phyloP scores from a whole-genome alignment of 2,113 vertebrate species.

The Tragelaphus scriptus region DNA sequence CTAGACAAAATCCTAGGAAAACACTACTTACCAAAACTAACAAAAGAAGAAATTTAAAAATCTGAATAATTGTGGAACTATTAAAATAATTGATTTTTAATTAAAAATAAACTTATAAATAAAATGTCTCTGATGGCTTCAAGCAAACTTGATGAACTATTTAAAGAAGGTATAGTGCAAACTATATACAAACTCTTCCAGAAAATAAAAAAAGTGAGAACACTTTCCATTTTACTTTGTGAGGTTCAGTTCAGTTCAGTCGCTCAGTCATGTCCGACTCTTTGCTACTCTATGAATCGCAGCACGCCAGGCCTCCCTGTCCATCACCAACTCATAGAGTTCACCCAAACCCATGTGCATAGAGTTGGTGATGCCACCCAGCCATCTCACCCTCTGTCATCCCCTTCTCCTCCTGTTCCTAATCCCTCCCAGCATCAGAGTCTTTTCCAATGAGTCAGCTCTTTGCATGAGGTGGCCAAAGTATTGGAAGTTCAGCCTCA shows the following conservation, averaged over 20 bases:
- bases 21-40: neutral
- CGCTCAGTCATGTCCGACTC: too few relatives aligned
- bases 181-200: neutral
- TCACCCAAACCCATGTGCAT: too few relatives aligned
- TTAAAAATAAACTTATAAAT: neutral
- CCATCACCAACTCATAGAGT: too few relatives aligned
- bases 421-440: too few relatives aligned
- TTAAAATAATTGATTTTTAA: neutral
- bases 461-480: too few relatives aligned
- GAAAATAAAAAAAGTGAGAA: neutral
- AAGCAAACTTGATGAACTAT: neutral
- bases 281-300: too few relatives aligned
- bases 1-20: neutral
- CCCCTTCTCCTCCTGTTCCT: too few relatives aligned
- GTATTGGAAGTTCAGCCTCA: too few relatives aligned
- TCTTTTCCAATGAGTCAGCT: too few relatives aligned
- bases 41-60: neutral
- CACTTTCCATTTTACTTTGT: neutral
- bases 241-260: neutral
- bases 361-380: rapidly evolving
- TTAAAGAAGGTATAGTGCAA: neutral
- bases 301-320: too few relatives aligned
- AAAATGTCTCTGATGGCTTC: neutral
- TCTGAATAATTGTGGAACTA: neutral
- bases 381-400: too few relatives aligned